phyloP scores from a whole-genome alignment of 1,140 invertebrate genomes.

The Euwallacea fornicatus region DNA sequence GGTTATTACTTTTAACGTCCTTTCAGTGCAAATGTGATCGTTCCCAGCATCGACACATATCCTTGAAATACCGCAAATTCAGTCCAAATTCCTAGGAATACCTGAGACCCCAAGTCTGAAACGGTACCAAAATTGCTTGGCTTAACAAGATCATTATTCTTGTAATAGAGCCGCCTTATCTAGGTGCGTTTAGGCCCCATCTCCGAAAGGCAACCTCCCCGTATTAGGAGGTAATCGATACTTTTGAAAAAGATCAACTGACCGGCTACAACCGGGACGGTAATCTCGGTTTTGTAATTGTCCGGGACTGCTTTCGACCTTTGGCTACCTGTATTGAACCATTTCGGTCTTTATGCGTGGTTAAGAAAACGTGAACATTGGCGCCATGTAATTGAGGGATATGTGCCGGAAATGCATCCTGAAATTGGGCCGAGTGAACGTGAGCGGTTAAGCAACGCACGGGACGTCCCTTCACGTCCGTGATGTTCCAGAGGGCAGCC shows the following conservation, averaged over 20 bases:
- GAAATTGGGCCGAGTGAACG: no score
- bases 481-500: no score
- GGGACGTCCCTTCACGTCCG: no score
- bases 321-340: neutral
- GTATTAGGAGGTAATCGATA: conserved; percentile 12
- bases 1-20: conserved; percentile 20
- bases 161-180: conserved; percentile 12
- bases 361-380: neutral
- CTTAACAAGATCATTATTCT: conserved; percentile 15
- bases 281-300: neutral
- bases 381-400: neutral
- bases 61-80: neutral
- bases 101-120: neutral
- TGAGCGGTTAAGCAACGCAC: no score
- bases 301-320: neutral
- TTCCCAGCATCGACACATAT: conserved; percentile 9
- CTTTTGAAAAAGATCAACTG: conserved; percentile 24
- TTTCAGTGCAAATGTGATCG: conserved; percentile 12
- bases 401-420: no score
- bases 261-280: neutral
- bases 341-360: neutral
- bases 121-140: conserved; percentile 10
- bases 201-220: conserved; percentile 1
- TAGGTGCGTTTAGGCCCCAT: neutral
- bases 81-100: neutral